A percentile compares a stretch with the other conserved stretches of the same genome.
These are phyloP conservation scores for Ceryle rudis DNA, from an alignment of 2,797 vertebrate species.

Conservation along the genomic window DNA sequence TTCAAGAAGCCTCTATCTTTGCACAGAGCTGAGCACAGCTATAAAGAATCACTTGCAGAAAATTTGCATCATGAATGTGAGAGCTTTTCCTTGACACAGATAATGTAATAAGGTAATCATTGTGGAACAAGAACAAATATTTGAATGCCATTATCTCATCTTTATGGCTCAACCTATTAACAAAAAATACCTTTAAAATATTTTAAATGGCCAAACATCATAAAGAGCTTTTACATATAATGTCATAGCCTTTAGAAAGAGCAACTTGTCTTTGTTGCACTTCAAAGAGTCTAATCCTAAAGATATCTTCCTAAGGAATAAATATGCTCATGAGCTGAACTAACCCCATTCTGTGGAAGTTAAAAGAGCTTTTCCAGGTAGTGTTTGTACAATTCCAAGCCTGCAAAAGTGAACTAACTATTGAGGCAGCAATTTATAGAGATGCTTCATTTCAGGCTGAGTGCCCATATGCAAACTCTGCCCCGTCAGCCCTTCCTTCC, in stretches of 20 bases:
- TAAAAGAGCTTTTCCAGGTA: neutral
- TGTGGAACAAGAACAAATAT: constrained; percentile 26
- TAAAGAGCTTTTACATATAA: neutral
- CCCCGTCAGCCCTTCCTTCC: neutral
- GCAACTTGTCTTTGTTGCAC: neutral
- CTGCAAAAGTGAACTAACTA: neutral
- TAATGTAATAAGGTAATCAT: neutral
- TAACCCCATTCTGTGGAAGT: neutral
- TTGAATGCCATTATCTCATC: neutral
- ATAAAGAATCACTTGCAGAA: neutral
- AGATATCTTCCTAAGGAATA: neutral
- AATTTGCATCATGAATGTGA: neutral
- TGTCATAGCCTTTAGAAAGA: neutral
- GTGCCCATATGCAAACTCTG: neutral
- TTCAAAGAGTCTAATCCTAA: neutral
- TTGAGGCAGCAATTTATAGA: neutral
- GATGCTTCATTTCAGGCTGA: neutral
- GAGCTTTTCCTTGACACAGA: neutral
- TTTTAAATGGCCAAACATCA: neutral
- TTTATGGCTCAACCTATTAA: neutral
- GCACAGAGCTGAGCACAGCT: neutral
- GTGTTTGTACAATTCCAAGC: neutral
- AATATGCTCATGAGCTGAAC: neutral
- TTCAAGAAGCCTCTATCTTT: neutral
- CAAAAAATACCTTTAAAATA: neutral